Conservation (phyloP, 1,140 invertebrate genomes). For the Drosophila mojavensis region DNA sequence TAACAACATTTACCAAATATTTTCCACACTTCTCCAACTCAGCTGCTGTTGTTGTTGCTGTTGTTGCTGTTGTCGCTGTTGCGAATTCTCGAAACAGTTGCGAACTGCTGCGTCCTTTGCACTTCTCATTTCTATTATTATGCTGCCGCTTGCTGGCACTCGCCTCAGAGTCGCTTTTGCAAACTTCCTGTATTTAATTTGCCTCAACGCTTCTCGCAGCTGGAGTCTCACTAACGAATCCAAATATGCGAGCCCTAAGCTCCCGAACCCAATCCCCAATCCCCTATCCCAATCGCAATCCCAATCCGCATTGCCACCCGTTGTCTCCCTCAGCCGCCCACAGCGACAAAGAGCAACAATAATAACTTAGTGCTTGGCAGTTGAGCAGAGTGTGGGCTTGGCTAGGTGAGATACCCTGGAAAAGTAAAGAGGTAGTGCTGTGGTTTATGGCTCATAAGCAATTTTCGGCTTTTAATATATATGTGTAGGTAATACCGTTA, state of each 20-base stretch:
- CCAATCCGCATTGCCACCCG: constrained; percentile 23
- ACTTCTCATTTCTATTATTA: constrained; percentile 65
- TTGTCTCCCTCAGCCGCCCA: not conserved
- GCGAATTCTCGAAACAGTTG: constrained; percentile 46
- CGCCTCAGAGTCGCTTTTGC: constrained; percentile 60
- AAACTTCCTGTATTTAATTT: constrained; percentile 79
- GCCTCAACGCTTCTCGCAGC: constrained; percentile 39
- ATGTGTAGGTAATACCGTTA: no score
- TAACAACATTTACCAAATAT: constrained; percentile 50
- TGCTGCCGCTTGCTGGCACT: constrained; percentile 50
- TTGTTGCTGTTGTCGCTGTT: constrained; percentile 15
- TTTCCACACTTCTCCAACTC: not conserved
- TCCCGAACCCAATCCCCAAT: constrained; percentile 9
- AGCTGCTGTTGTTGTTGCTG: not conserved
- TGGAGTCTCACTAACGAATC: constrained; percentile 35
- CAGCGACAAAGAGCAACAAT: constrained; percentile 46
- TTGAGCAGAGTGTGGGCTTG: not conserved
- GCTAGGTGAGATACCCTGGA: constrained; percentile 13
- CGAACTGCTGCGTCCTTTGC: constrained; percentile 31
- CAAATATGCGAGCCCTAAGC: constrained; percentile 23
- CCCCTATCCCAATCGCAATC: not conserved
- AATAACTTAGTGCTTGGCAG: constrained; percentile 26
- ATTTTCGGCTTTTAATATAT: not conserved
- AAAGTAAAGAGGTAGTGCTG: not conserved
- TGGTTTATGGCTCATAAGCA: not conserved